These are phyloP conservation scores for Tapera naevia DNA, from an alignment of 2,797 vertebrate genomes.

Conservation along the genomic window DNA sequence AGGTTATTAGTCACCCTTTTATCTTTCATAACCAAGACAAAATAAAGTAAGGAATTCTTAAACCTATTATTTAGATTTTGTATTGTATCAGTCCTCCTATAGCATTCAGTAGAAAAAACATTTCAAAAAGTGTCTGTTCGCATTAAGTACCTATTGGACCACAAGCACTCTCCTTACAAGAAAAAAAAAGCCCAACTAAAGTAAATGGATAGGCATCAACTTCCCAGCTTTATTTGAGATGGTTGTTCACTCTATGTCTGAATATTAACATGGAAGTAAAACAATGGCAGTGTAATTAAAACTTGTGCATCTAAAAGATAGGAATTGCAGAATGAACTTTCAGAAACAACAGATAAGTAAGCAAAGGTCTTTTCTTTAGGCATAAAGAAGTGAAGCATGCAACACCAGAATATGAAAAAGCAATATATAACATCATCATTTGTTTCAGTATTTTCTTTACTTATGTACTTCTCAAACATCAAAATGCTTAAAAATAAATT, in stretches of 20 bases:
- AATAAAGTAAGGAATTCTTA: background rate
- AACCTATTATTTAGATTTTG: background rate
- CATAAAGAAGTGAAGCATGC: background rate
- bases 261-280: background rate
- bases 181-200: background rate
- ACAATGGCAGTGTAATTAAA: background rate
- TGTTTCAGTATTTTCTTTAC: background rate
- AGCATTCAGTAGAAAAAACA: background rate
- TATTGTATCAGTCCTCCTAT: background rate
- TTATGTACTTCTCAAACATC: background rate
- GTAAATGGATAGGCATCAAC: background rate
- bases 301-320: background rate
- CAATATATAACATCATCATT: background rate
- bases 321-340: background rate
- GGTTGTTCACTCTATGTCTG: background rate
- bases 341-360: background rate
- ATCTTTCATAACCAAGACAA: background rate
- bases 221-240: background rate
- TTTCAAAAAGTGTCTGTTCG: background rate
- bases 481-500: background rate
- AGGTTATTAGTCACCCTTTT: background rate
- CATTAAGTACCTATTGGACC: background rate
- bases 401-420: background rate
- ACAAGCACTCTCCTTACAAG: background rate
- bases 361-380: background rate